Evolutionary conservation across 1,140 invertebrate genomes (phyloP), one percentile per base, ranked within the genome.

Genomic region (Metaphire vulgaris): DNA sequence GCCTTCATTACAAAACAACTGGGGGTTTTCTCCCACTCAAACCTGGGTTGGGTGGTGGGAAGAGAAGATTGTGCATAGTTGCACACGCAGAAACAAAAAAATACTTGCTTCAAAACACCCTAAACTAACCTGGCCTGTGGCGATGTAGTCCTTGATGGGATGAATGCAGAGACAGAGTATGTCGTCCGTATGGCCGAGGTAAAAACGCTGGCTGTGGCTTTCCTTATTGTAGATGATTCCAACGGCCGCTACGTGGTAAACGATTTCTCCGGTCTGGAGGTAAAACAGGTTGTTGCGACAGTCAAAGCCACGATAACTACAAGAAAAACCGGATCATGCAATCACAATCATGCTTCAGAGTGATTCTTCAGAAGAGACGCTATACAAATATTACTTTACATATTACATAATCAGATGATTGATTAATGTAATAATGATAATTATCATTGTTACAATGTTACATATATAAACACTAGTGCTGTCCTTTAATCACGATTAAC

Each of bases 91-190:
- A n/a, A n/a, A n/a, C n/a, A n/a, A n/a, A n/a, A n/a, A n/a, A n/a
- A n/a, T n/a, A n/a, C n/a, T n/a, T n/a, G n/a, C n/a, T n/a, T n/a
- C n/a, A n/a, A n/a, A n/a, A n/a, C n/a, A n/a, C n/a, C n/a, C n/a
- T n/a, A n/a, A n/a, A n/a, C n/a, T n/a, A n/a, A 86, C 85, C 83
- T 87, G 85, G 76, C 86, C 86, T 33, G 86, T 86, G 14, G 85
- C 86, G 30, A 86, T 80, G 16, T 84, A 78, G 66, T 86, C 85
- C 79, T 86, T 86, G 15, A 82, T 67, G 15, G 86, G 86, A 78
- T 86, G 85, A 16, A 86, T 81, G 76, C 81, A 82, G 12, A 87
- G 80, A 80, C 84, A 86, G 2, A 87, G 80, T 64, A 87, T 86
- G 73, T 87, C 86, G 78, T 87, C 86, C 1, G 83, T 85, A 78